phyloP scores from a whole-genome alignment of 1,140 invertebrate species.

The Hylyphantes graminicola region DNA sequence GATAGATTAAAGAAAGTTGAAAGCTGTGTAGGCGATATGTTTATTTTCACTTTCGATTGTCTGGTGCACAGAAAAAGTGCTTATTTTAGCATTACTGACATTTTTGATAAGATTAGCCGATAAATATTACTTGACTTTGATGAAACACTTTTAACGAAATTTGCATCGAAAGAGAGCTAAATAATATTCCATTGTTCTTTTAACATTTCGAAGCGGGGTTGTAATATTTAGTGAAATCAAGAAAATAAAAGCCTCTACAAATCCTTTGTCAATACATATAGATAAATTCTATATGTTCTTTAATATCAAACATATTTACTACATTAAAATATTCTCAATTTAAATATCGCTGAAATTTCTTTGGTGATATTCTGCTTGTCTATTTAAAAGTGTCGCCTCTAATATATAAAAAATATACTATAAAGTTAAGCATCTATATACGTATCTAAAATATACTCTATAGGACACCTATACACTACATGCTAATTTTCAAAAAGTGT shows the following conservation, averaged over 20 bases:
- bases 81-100: no score
- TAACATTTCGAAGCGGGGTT: not conserved
- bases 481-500: constrained; percentile 34
- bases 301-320: not conserved
- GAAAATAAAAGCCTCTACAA: not conserved
- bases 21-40: no score
- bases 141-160: no score
- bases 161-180: no score
- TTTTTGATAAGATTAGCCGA: no score
- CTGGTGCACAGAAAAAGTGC: no score
- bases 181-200: no score
- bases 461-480: constrained; percentile 21
- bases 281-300: not conserved
- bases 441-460: constrained; percentile 56
- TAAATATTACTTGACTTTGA: no score
- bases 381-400: not conserved
- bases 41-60: no score
- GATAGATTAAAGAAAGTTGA: no score
- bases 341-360: not conserved
- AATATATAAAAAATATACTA: constrained; percentile 46
- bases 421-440: constrained; percentile 32
- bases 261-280: not conserved
- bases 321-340: not conserved
- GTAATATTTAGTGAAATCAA: not conserved
- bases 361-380: not conserved